Evolutionary conservation across 2,113 vertebrate species (phyloP).

Genomic region (Patagioenas fasciata): DNA sequence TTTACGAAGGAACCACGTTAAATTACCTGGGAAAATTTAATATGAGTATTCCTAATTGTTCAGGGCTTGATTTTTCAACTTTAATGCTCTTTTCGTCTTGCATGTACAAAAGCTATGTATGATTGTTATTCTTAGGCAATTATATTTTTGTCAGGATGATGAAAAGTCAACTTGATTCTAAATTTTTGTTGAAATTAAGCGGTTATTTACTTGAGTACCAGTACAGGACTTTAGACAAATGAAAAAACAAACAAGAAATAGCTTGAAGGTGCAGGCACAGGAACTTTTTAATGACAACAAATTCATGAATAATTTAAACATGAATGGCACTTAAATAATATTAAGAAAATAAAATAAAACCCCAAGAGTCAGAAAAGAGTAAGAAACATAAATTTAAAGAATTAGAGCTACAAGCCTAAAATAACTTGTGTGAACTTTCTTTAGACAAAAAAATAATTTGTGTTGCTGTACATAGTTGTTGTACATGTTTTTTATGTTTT

Average conservation of each 20-base stretch:
- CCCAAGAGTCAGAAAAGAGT: not conserved
- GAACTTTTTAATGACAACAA: not conserved
- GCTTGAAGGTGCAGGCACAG: not conserved
- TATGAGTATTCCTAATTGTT: not conserved
- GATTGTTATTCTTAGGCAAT: not conserved
- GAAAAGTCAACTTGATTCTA: not conserved
- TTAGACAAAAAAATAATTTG: not conserved
- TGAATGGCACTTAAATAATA: not conserved
- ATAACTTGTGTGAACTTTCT: not conserved
- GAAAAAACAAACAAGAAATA: not conserved
- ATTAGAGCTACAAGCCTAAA: not conserved
- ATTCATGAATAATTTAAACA: not conserved
- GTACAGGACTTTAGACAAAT: not conserved
- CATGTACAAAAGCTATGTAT: rapidly evolving
- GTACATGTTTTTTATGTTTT: not conserved
- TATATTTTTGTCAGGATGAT: not conserved
- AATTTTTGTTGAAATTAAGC: not conserved
- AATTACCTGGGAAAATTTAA: not conserved
- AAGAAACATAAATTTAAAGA: not conserved
- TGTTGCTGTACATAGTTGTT: not conserved
- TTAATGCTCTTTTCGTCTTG: not conserved
- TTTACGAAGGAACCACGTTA: not conserved
- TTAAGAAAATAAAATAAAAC: not conserved
- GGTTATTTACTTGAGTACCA: not conserved
- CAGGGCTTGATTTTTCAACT: not conserved